Evolutionary conservation across 2,113 vertebrate genomes (phyloP), one percentile per base, ranked within the genome.

Genomic region (Montifringilla adamsi): DNA sequence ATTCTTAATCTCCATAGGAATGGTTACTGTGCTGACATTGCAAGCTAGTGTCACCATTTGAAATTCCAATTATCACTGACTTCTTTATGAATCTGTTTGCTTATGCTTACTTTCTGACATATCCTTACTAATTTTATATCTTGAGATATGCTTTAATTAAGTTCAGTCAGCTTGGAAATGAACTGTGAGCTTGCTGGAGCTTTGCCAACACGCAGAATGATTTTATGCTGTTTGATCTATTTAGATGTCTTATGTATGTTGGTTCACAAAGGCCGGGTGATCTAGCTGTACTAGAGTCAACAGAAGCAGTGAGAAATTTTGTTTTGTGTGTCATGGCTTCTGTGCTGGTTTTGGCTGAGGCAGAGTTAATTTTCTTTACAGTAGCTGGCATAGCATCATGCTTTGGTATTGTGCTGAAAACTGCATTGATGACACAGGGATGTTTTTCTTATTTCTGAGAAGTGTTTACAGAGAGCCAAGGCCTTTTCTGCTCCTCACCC

Each of bases 141-240:
- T 84, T 59, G 52, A 87, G 43, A 87, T 59, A 53, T 19, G 43
- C 9, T 89, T 93, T 94, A 80, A 84, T 87, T 84, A 66, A 31
- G 15, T 94, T 89, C 87, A 87, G 50, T 62, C 59, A 80, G 20
- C 31, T 94, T 91, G 47, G 50, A 95, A 92, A 80, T n/a, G 26
- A 89, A 67, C 59, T 60, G 31, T 92, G 68, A 77, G 59, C n/a
- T 86, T 84, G 73, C 46, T 67, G 77, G 44, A 95, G 17, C 43
- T 64, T 50, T 74, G 28, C 81, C 69, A 89, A 59, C 26, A 84
- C 0, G 16, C 59, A 75, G 26, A 39, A 47, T 62, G 37, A 77
- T 77, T 84, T 94, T 87, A 27, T 67, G 83, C 24, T 73, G 7
- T 76, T 92, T 86, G 59, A 84, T 95, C n/a, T 89, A 31, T 91